Base-by-base conservation (phyloP, 2,797 vertebrate genomes). In the Mus caroli region DNA sequence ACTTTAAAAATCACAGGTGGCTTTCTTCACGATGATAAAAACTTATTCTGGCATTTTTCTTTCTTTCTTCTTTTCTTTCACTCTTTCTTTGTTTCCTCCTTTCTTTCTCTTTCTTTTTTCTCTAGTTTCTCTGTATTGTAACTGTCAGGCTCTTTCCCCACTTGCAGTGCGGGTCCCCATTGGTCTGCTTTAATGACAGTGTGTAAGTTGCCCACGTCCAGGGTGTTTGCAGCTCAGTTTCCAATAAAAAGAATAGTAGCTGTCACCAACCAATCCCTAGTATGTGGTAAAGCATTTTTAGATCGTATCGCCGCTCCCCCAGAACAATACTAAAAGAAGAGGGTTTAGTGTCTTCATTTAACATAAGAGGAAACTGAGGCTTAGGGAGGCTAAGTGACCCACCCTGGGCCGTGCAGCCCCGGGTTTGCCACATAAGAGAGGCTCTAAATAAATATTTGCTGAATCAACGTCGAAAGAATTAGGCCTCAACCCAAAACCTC, bases 61-160 rank as follows among this genome's bases (percentile, higher is more conserved):
- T 98, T 96, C 95, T 91, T 88, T 43, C 6, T 95, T 13, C 12
- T 46, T 95, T 91, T 98, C 96, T 94, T 88, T 88, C 6, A 6
- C 46, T 46, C 46, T 46, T 46, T 46, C 46, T 46, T 46, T 46
- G 46, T 46, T 56, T 56, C 54, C 17, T 95, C 56, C 20, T 91
- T 98, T 96, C 95, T 90, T 88, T 24, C 24, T 60, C 24, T 96
- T 91, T 98, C 96, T 94, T 88, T 89, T 34, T 8, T 93, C 92
- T 93, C 93, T 97, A 90, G 92, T 85, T 95, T 96, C 94, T 76
- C 96, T 97, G 84, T 97, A 95, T 97, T 97, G 95, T 83, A 56
- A 37, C 28, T 88, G 22, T 97, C 3, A 15, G 15, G 79, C 12
- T 76, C 22, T 64, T 52, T 10, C 83, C 34, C 14, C 50, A 11